Conservation (phyloP, 2,888 invertebrate genomes). For the Acutogordius australiensis region DNA sequence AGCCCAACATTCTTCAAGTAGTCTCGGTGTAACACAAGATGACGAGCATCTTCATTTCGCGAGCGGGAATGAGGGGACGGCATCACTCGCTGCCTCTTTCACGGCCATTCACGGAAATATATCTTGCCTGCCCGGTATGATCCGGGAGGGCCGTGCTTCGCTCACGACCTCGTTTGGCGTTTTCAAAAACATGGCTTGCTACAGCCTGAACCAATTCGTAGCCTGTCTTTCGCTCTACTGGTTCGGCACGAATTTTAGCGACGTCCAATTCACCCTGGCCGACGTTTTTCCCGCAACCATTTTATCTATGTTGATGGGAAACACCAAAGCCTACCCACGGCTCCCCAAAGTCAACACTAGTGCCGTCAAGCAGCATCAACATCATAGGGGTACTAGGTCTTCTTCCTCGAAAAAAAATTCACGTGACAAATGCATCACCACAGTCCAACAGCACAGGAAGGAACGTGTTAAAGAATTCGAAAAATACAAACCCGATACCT, state of each 20-base stretch:
- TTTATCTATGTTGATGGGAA: background rate
- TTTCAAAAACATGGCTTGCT: constrained; percentile 91
- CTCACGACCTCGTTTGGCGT: constrained; percentile 79
- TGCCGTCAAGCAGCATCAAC: no score
- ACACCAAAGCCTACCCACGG: background rate
- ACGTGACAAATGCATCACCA: no score
- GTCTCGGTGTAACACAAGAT: no score
- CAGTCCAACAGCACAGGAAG: no score
- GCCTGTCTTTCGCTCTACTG: constrained; percentile 30
- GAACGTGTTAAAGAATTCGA: no score
- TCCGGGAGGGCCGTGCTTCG: constrained; percentile 42
- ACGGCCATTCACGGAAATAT: constrained; percentile 19
- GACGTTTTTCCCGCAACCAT: background rate
- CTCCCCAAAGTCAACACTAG: background rate
- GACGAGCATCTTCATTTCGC: background rate
- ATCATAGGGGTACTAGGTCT: no score
- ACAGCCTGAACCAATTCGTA: constrained; percentile 49
- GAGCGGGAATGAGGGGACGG: constrained; percentile 14
- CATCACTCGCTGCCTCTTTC: constrained; percentile 22
- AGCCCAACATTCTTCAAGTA: background rate
- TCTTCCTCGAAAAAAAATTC: no score
- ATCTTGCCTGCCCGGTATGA: constrained; percentile 17
- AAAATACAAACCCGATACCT: background rate
- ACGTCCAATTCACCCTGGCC: background rate
- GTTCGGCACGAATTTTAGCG: constrained; percentile 14